Evolutionary conservation across 2,888 invertebrate genomes (phyloP), one percentile per base, ranked within the genome.

Genomic region (Cantharis lateralis): DNA sequence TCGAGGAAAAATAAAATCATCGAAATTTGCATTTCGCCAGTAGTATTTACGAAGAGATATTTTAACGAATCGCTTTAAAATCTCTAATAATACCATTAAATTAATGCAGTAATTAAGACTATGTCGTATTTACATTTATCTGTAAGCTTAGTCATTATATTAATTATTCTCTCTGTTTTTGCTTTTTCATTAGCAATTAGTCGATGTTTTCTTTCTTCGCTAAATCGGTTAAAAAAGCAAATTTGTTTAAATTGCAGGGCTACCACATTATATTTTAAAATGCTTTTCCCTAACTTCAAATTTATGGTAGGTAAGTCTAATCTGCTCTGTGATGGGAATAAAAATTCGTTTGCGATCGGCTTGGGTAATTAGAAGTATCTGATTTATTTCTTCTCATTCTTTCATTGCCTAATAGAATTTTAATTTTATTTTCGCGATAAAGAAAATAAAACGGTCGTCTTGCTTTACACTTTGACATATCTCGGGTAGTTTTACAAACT

Each of bases 341-440:
- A 79, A 77, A 74, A 72, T 73, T 72, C 78, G 74, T 76, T 76
- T 76, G 74, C 75, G 76, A 79, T 79, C 78, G 71, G 78, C 70
- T 76, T 76, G 63, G 78, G 76, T 76, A 79, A 79, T 79, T 79
- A 79, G 74, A 48, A 64, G 70, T 76, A 69, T 64, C 70, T 72
- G 78, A 79, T 79, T 79, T 79, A 79, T 76, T 72, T 68, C 61
- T 62, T 61, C 68, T 61, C 70, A 68, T 61, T 70, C 63, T 32
- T 70, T 32, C 68, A 68, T 61, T 28, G 69, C 18, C 26, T 69
- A 66, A 66, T 66, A 66, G 13, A 10, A 66, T 13, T 66, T 66
- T 66, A n/a, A 66, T 66, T 66, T 24, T 48, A 48, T 48, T 48
- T 48, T 48, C n/a, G 48, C 48, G 48, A 48, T 48, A 48, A n/a